Percentiles rank a stretch among this genome's conserved stretches.
Conservation (phyloP, 1,140 invertebrate genomes). For the Drosophila trapezifrons region DNA sequence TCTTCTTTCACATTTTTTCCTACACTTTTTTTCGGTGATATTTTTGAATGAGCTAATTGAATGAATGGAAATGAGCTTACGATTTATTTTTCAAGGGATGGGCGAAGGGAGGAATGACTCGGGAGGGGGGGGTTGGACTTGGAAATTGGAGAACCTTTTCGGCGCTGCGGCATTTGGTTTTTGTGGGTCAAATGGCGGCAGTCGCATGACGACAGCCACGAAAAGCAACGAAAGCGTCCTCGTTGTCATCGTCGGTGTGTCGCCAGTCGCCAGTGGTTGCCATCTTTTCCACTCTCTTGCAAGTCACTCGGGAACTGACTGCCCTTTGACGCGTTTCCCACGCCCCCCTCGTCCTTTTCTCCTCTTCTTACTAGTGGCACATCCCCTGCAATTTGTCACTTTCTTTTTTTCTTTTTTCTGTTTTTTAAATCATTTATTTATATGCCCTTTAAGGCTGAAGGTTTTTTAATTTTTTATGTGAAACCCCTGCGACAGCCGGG, state of each 20-base stretch:
- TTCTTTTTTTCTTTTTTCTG: neutral
- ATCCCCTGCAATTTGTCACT: neutral
- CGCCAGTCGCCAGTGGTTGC: slow-evolving; percentile 10
- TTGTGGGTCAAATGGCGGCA: slow-evolving; percentile 69
- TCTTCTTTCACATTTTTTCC: slow-evolving; percentile 11
- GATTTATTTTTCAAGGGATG: slow-evolving; percentile 3
- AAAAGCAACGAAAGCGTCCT: slow-evolving; percentile 22
- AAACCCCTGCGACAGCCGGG: neutral
- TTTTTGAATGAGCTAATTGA: slow-evolving; percentile 52
- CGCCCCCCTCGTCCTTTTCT: too few relatives aligned
- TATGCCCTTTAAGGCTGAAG: slow-evolving; percentile 8
- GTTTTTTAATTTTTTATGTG: slow-evolving; percentile 16
- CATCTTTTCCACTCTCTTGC: neutral
- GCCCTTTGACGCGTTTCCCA: slow-evolving; percentile 19
- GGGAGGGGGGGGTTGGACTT: too few relatives aligned
- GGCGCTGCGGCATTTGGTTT: slow-evolving; percentile 60
- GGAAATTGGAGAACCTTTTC: slow-evolving; percentile 21
- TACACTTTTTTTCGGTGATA: slow-evolving; percentile 11
- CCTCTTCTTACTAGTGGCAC: neutral
- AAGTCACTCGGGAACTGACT: slow-evolving; percentile 1
- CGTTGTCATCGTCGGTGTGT: slow-evolving; percentile 46
- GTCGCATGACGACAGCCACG: slow-evolving; percentile 33
- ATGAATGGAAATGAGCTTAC: slow-evolving; percentile 46
- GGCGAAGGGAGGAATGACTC: too few relatives aligned
- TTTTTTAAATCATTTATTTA: slow-evolving; percentile 13